Base-by-base conservation (phyloP, 1,140 invertebrate species). In the Halesus radiatus region DNA sequence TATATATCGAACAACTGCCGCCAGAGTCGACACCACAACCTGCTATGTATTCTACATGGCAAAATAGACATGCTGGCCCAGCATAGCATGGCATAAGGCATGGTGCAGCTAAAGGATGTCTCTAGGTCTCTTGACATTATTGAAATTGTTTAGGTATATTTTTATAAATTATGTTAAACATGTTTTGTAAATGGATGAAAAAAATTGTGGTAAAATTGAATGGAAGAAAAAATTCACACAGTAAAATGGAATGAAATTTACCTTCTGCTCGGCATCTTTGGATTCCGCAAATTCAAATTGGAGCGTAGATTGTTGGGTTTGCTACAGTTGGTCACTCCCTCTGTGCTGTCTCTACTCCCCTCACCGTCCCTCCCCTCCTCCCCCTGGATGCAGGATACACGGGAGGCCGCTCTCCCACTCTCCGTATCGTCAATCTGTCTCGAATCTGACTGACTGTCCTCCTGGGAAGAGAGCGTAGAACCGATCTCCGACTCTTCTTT, bases 401-500 rank as follows among this genome's bases (percentile, higher is more conserved):
- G 58, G 18, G 64, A 16, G 26, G 64, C 15, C 16, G 64, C 26
- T 45, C 45, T 15, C 68, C 8, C 22, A 7, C 37, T 45, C 7
- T 45, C 37, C 37, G 13, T 45, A 13, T 45, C 37, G 37, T 45
- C 37, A 45, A 45, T 45, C 37, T 45, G 62, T 13, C 62, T 45
- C 0, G 68, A 50, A 26, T 75, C 72, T 4, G 53, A 56, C 54
- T 75, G 72, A 29, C 72, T 75, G 26, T 75, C 72, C 26, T 74
- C 70, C 52, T 56, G 72, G 5, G 72, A 75, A 16, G 72, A 66
- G 10, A 66, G 62, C 3, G 62, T 29, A 10, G 62, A 75, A 7
- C 72, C 72, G 4, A 74, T 53, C 50, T 74, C 72, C 26, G 72
- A 58, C n/a, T 56, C 72, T 18, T 74, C 50, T 22, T 74, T 56